A percentile compares a stretch with the other conserved stretches of the same genome.
These are phyloP conservation scores for Icerya purchasi DNA, from an alignment of 2,888 invertebrate species.

Conservation along the genomic window DNA sequence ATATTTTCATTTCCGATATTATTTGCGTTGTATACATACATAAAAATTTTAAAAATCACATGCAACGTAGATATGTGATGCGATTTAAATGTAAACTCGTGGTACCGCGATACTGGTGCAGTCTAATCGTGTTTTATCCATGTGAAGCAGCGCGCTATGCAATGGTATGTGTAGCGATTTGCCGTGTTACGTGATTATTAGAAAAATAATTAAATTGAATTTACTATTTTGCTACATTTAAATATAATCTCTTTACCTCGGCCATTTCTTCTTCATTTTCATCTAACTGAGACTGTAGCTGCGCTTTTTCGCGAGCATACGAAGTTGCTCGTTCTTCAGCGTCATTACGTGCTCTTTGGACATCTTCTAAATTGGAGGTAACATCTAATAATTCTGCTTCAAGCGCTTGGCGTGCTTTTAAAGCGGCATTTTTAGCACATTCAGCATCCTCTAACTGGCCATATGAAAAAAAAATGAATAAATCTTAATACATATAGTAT, in stretches of 20 bases:
- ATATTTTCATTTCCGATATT: no score
- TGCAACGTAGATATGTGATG: no score
- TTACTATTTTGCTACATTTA: background rate
- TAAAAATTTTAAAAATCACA: no score
- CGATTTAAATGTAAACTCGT: no score
- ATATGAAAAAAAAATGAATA: background rate
- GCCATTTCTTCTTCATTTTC: conserved; percentile 85
- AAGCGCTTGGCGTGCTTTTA: conserved; percentile 63
- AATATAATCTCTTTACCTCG: conserved; percentile 30
- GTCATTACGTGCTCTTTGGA: conserved; percentile 46
- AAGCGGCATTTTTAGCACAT: conserved; percentile 57
- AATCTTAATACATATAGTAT: no score
- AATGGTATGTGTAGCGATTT: no score
- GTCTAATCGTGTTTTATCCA: no score
- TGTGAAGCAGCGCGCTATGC: no score
- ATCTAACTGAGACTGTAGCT: conserved; percentile 63
- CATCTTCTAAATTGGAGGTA: conserved; percentile 61
- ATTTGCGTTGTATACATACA: no score
- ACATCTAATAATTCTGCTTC: conserved; percentile 74
- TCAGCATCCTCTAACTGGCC: conserved; percentile 71
- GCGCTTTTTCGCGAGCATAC: conserved; percentile 55
- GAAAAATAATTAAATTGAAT: no score
- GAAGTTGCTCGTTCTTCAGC: conserved; percentile 53
- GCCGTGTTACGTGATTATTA: no score
- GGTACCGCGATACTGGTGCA: no score